Conservation (phyloP, 2,888 invertebrate species). For the Amitus sp. region DNA sequence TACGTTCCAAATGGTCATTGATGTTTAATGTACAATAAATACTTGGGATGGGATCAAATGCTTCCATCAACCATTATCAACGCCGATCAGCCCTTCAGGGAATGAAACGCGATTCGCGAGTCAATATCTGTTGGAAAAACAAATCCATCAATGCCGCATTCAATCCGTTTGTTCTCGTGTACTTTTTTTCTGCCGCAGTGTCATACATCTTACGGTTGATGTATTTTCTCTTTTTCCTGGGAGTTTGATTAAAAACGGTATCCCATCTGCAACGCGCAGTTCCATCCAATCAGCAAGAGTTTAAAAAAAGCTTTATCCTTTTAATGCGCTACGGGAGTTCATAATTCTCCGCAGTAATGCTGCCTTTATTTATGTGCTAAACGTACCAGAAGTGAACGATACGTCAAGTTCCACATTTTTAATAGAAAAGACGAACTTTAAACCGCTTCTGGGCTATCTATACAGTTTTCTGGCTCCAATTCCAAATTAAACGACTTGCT, state of each 20-base stretch:
- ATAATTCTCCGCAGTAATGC: not conserved
- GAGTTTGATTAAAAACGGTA: conserved; percentile 20
- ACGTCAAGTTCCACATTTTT: conserved; percentile 1
- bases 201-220: conserved; percentile 25
- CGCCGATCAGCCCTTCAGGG: not conserved
- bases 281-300: conserved; percentile 20
- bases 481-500: too few species aligned
- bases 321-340: not conserved
- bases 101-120: not conserved
- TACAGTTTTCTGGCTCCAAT: too few species aligned
- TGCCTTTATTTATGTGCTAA: not conserved
- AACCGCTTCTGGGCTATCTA: too few species aligned
- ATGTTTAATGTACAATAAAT: too few species aligned
- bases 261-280: conserved; percentile 1
- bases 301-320: not conserved
- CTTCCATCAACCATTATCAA: too few species aligned
- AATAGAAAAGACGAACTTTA: too few species aligned
- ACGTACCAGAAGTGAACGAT: not conserved
- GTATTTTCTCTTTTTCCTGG: conserved; percentile 13
- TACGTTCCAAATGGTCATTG: too few species aligned
- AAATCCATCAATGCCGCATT: not conserved
- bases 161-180: too few species aligned
- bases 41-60: too few species aligned
- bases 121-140: not conserved
- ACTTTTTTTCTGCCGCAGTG: not conserved